A percentile compares a stretch with the other conserved stretches of the same genome.
phyloP scores from a whole-genome alignment of 1,140 invertebrate species.

The Polypedilum pembai region DNA sequence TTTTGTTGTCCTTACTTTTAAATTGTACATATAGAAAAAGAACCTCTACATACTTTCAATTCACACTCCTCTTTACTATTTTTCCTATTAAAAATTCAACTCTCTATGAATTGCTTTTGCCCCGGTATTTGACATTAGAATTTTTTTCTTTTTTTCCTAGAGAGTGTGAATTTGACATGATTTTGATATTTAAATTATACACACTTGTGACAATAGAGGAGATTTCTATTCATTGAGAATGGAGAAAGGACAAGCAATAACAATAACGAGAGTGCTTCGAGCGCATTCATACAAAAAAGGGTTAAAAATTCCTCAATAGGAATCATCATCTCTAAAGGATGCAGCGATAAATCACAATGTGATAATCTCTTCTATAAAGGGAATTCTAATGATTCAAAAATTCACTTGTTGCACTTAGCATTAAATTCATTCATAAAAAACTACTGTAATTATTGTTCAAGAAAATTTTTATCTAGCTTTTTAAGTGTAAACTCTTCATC shows the following conservation, averaged over 20 bases:
- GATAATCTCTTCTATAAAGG: too few relatives aligned
- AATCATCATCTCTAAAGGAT: neutral
- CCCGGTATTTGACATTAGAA: conserved; percentile 4
- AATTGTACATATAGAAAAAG: too few relatives aligned
- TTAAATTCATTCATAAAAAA: neutral
- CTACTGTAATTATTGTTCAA: neutral
- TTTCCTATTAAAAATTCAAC: neutral
- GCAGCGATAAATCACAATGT: too few relatives aligned
- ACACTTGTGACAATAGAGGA: neutral
- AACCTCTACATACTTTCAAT: neutral
- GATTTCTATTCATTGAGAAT: neutral
- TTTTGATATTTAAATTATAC: conserved; percentile 28
- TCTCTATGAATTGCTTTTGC: neutral
- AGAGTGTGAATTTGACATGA: conserved; percentile 28
- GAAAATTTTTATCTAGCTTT: conserved; percentile 14
- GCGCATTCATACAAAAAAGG: neutral
- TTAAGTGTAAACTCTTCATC: conserved; percentile 13
- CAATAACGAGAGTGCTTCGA: neutral
- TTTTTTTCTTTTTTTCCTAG: neutral
- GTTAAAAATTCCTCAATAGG: neutral
- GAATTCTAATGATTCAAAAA: too few relatives aligned
- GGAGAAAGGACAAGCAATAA: conserved; percentile 14
- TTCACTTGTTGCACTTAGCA: too few relatives aligned
- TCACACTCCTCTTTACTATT: neutral
- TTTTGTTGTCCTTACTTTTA: neutral